Conservation (phyloP, 2,113 vertebrate species). For the Aramus guarauna region DNA sequence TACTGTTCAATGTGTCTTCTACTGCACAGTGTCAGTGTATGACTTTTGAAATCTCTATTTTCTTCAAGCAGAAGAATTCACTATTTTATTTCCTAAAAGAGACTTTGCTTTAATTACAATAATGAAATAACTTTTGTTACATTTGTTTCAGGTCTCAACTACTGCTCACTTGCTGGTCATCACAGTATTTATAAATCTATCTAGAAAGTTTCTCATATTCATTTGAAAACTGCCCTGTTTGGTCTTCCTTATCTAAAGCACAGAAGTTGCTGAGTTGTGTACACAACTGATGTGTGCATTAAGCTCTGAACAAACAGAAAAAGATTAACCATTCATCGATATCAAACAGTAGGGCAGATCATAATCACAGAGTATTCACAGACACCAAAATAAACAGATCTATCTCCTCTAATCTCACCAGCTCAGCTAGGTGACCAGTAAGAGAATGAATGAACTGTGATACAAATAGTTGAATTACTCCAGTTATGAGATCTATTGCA, state of each 20-base stretch:
- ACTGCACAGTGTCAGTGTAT: neutral
- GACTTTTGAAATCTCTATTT: neutral
- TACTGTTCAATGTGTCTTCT: neutral
- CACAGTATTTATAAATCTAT: neutral
- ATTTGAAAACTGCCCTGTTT: neutral
- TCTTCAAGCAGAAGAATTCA: neutral
- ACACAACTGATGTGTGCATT: neutral
- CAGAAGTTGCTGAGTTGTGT: neutral
- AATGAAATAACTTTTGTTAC: neutral
- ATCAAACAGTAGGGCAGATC: neutral
- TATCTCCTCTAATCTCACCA: neutral
- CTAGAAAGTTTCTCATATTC: neutral
- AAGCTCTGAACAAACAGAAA: neutral
- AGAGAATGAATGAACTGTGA: neutral
- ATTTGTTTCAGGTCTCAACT: neutral
- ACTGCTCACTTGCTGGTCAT: neutral
- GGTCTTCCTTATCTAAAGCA: neutral
- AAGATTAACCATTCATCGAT: neutral
- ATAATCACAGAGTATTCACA: neutral
- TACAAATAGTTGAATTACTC: neutral
- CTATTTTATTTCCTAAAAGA: neutral
- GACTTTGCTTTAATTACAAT: rapidly evolving
- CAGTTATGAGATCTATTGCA: neutral
- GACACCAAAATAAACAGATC: neutral
- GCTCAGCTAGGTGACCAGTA: neutral